These are phyloP conservation scores for Caenorhabditis angaria DNA, from an alignment of 2,888 invertebrate species.

Conservation along the genomic window DNA sequence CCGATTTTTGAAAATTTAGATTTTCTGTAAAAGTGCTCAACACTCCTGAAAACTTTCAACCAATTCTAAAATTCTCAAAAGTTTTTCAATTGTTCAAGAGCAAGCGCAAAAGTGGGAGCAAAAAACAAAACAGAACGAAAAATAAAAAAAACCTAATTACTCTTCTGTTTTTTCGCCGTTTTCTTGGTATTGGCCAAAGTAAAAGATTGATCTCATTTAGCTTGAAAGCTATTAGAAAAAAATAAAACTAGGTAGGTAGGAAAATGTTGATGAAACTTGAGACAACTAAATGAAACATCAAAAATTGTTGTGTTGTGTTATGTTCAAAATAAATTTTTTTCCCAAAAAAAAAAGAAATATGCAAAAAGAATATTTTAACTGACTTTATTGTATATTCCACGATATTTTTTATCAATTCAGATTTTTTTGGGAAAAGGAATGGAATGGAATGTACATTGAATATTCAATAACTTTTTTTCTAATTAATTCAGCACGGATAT, in stretches of 20 bases:
- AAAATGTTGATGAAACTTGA: background rate
- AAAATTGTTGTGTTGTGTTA: background rate
- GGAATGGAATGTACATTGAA: no score
- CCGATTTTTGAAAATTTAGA: no score
- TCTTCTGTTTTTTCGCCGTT: background rate
- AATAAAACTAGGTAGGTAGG: background rate
- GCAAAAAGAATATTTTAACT: background rate
- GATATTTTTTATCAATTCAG: no score
- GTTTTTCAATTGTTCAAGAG: background rate
- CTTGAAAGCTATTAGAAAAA: background rate
- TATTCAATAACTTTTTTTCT: background rate
- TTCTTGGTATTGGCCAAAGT: background rate
- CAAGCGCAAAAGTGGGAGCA: background rate
- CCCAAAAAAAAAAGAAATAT: background rate
- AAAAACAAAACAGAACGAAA: background rate
- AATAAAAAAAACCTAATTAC: conserved; percentile 1
- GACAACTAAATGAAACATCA: background rate
- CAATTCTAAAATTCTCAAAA: no score
- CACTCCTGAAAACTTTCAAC: no score
- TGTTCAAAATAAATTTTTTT: background rate
- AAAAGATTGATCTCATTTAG: background rate
- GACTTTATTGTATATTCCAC: no score
- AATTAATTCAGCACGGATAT: background rate
- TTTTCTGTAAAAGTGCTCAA: no score
- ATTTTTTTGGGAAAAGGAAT: no score